Evolutionary conservation across 1,140 invertebrate species (phyloP).

Genomic region (Plodia interpunctella): DNA sequence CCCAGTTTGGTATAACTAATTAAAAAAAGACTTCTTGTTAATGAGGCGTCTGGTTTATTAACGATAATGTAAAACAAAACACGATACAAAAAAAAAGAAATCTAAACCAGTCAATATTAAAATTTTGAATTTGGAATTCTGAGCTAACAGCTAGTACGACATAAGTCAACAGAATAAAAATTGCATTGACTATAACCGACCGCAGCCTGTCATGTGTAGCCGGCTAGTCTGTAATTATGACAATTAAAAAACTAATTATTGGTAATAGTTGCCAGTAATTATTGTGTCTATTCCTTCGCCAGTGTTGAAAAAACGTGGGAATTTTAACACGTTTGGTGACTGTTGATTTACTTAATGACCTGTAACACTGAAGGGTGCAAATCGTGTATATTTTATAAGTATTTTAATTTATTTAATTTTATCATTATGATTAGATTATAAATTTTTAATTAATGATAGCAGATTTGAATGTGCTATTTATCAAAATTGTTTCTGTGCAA

Average conservation of each 20-base stretch:
- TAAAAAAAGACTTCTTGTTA: too few relatives aligned
- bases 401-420: too few relatives aligned
- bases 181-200: not conserved
- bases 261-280: constrained; percentile 41
- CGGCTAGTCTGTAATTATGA: constrained; percentile 29
- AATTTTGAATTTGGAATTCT: not conserved
- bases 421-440: too few relatives aligned
- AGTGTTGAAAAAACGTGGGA: constrained; percentile 13
- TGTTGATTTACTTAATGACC: not conserved
- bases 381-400: too few relatives aligned
- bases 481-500: not conserved
- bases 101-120: too few relatives aligned
- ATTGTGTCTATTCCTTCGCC: constrained; percentile 14
- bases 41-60: too few relatives aligned
- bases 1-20: too few relatives aligned
- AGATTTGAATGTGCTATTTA: too few relatives aligned
- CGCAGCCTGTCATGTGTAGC: constrained; percentile 16
- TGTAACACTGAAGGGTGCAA: too few relatives aligned
- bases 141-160: not conserved
- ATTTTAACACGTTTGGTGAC: constrained; percentile 11
- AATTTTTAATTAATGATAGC: too few relatives aligned
- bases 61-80: too few relatives aligned
- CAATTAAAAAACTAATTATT: constrained; percentile 52
- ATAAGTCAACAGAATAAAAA: constrained; percentile 7
- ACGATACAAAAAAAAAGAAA: too few relatives aligned